A percentile compares a stretch with the other conserved stretches of the same genome.
Evolutionary conservation across 37 sponge, comb jelly and placozoan genomes (phyloP).

Genomic region (Amphimedon queenslandica): DNA sequence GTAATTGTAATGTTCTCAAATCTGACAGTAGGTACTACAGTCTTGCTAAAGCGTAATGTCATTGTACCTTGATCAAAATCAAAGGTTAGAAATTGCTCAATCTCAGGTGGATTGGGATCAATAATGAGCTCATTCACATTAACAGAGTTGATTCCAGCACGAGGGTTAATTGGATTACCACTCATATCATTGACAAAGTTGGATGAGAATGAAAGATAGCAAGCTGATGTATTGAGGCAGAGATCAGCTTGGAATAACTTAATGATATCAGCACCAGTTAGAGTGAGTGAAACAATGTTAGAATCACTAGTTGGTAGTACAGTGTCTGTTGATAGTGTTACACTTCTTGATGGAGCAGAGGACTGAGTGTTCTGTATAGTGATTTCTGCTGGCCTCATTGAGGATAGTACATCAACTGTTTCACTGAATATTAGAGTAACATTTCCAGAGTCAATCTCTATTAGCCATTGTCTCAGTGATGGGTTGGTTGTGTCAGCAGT

Average conservation of each 20-base stretch:
- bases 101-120: constrained; percentile 61
- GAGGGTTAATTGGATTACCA: constrained; percentile 49
- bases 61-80: constrained; percentile 64
- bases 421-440: constrained; percentile 68
- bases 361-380: constrained; percentile 10
- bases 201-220: constrained; percentile 49
- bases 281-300: constrained; percentile 22
- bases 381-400: constrained; percentile 24
- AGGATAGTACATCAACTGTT: constrained; percentile 27
- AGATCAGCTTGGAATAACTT: constrained; percentile 32
- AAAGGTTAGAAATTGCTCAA: constrained; percentile 46
- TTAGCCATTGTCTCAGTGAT: constrained; percentile 31
- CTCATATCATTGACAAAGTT: constrained; percentile 62
- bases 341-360: neutral
- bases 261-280: constrained; percentile 24
- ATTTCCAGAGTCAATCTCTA: constrained; percentile 58
- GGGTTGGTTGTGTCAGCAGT: constrained; percentile 51
- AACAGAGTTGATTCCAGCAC: constrained; percentile 15
- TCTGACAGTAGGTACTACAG: constrained; percentile 27
- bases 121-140: constrained; percentile 41
- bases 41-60: constrained; percentile 58
- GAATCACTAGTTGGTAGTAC: constrained; percentile 24
- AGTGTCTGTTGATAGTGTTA: constrained; percentile 3
- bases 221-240: constrained; percentile 49
- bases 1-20: constrained; percentile 26